Percentiles rank a stretch among this genome's conserved stretches.
Evolutionary conservation across 2,888 invertebrate species (phyloP).

Genomic region (Physocephala rufipes): DNA sequence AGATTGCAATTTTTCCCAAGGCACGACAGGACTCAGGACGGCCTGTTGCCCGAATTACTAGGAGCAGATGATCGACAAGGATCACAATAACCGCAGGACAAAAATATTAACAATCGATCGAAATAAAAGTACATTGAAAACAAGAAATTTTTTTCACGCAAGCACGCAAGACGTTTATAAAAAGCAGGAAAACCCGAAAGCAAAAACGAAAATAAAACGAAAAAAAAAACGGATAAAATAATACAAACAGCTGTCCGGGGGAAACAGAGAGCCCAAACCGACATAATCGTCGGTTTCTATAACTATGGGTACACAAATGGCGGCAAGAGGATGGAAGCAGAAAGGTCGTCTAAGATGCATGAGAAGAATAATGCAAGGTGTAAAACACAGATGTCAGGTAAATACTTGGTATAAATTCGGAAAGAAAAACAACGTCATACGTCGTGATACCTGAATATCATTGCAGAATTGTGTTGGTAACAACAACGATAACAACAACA

Average conservation of each 20-base stretch:
- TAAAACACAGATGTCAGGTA: conserved; percentile 44
- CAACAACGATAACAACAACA: background rate
- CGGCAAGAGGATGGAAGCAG: background rate
- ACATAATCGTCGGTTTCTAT: background rate
- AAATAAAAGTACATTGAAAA: conserved; percentile 22
- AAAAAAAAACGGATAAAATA: conserved; percentile 35
- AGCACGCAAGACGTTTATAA: background rate
- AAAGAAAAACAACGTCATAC: conserved; percentile 2
- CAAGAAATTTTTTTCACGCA: conserved; percentile 34
- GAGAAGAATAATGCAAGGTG: conserved; percentile 51
- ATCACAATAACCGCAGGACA: conserved; percentile 53
- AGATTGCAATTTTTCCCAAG: too few species aligned
- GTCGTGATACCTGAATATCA: background rate
- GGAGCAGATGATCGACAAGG: conserved; percentile 56
- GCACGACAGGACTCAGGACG: background rate
- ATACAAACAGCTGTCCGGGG: conserved; percentile 52
- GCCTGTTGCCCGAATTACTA: background rate
- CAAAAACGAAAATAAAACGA: conserved; percentile 39
- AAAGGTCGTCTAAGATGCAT: background rate
- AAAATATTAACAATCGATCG: conserved; percentile 53
- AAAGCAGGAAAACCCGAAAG: background rate
- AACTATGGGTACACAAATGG: background rate
- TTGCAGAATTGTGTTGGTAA: background rate
- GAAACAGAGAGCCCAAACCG: conserved; percentile 44
- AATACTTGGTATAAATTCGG: background rate